These are phyloP conservation scores for Pharmacophagus antenor DNA, from an alignment of 2,888 invertebrate genomes.

Conservation along the genomic window DNA sequence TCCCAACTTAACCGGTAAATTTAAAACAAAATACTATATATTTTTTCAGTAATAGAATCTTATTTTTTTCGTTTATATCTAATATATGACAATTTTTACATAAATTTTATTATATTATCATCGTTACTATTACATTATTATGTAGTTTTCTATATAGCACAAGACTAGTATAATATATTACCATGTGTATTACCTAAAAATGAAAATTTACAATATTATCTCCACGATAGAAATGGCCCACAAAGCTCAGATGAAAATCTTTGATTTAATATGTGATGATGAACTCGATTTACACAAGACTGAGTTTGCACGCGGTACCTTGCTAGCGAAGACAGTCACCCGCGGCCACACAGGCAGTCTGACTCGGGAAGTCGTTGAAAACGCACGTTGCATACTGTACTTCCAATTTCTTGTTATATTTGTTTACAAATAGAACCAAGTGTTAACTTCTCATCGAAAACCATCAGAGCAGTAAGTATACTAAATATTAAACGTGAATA, in stretches of 20 bases:
- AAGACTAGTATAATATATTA: no score
- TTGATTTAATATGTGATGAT: conserved; percentile 31
- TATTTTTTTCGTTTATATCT: no score
- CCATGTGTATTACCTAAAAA: no score
- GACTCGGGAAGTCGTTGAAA: conserved; percentile 49
- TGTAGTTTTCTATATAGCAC: no score
- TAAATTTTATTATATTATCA: no score
- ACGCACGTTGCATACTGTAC: conserved; percentile 46
- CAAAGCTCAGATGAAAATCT: conserved; percentile 12
- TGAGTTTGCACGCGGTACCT: background rate
- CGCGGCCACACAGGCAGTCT: conserved; percentile 49
- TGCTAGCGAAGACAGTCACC: conserved; percentile 3
- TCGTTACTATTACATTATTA: no score
- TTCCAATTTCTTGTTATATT: conserved; percentile 36
- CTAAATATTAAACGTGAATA: conserved; percentile 34
- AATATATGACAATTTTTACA: no score
- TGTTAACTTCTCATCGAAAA: conserved; percentile 53
- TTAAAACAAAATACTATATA: no score
- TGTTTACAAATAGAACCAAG: conserved; percentile 70
- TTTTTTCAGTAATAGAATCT: no score
- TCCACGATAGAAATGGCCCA: conserved; percentile 5
- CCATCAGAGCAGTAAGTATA: conserved; percentile 63
- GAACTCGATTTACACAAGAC: conserved; percentile 61
- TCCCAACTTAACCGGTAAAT: no score
- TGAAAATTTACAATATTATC: background rate